Percentiles rank a stretch among this genome's conserved stretches.
These are phyloP conservation scores for Gallirallus australis DNA, from an alignment of 2,797 vertebrate species.

Conservation along the genomic window DNA sequence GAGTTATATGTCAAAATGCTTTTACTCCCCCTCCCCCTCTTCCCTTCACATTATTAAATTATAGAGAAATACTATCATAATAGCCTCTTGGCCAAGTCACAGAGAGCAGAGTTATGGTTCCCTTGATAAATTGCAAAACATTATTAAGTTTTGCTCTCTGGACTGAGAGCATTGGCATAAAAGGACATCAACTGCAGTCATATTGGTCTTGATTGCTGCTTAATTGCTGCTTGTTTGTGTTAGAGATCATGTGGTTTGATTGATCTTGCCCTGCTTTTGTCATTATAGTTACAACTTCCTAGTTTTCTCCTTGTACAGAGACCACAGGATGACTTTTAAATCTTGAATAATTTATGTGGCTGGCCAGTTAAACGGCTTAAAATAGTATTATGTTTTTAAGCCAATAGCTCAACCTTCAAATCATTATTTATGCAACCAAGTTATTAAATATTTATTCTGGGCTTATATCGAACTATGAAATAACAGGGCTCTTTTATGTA, in stretches of 20 bases:
- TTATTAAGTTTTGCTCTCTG: constrained; percentile 69
- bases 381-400: constrained; percentile 63
- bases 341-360: constrained; percentile 62
- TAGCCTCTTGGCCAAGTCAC: constrained; percentile 51
- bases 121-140: constrained; percentile 68
- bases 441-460: constrained; percentile 64
- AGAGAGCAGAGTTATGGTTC: constrained; percentile 53
- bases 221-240: constrained; percentile 76
- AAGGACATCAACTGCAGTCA: constrained; percentile 62
- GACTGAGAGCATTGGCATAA: constrained; percentile 66
- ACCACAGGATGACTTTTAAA: constrained; percentile 63
- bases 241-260: constrained; percentile 67
- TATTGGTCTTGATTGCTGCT: constrained; percentile 70
- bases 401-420: constrained; percentile 54
- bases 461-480: constrained; percentile 12
- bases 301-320: constrained; percentile 73
- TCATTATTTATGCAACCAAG: constrained; percentile 51
- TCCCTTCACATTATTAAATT: constrained; percentile 59
- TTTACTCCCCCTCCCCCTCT: constrained; percentile 6
- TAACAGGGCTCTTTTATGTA: constrained; percentile 25
- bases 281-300: constrained; percentile 70
- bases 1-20: constrained; percentile 46
- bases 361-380: constrained; percentile 45
- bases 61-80: constrained; percentile 64
- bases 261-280: constrained; percentile 68